Base-by-base conservation (phyloP, 2,888 invertebrate genomes). In the Galerucella pusilla region DNA sequence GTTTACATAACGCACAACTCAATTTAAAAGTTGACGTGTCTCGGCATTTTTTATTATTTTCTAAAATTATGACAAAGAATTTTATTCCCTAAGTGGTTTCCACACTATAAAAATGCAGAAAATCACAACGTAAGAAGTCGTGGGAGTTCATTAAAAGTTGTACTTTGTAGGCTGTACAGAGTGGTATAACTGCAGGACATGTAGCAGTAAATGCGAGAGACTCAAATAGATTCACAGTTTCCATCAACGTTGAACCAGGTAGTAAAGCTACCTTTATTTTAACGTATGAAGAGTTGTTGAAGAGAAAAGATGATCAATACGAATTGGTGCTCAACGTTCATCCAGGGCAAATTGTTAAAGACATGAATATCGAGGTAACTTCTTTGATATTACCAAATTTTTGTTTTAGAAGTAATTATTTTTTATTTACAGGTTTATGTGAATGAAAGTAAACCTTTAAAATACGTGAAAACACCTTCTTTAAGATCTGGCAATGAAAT, bases 211-310 rank as follows among this genome's bases (percentile, higher is more conserved):
- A 91, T 84, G 91, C 92, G 0, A 90, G 93, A 68, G 92, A 93
- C 84, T 93, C 93, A 0, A 93, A 93, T 84, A 90, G 91, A 78
- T 93, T 94, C 85, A 90, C 90, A 5, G 92, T 94, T 2, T 90
- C 91, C 0, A 91, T 93, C 54, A 93, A 93, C 83, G 88, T 94
- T 6, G 93, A 92, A 77, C 88, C 92, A 0, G 86, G 89, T 71
- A 89, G 90, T 11, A 90, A 90, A 76, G 92, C 92, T 0, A 87
- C 89, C 0, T 95, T 95, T 85, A 92, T 92, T 81, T 86, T 94
- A 78, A 93, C 91, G 0, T 95, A 95, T 85, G 93, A 94, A 84
- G 93, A 94, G 86, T 82, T 94, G 54, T 85, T 94, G 64, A 87
- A 90, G 20, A 89, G 94, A 4, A 90, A 90, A 74, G 89, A 91